Base-by-base conservation (phyloP, 2,797 vertebrate genomes). In the Propithecus deckenii region DNA sequence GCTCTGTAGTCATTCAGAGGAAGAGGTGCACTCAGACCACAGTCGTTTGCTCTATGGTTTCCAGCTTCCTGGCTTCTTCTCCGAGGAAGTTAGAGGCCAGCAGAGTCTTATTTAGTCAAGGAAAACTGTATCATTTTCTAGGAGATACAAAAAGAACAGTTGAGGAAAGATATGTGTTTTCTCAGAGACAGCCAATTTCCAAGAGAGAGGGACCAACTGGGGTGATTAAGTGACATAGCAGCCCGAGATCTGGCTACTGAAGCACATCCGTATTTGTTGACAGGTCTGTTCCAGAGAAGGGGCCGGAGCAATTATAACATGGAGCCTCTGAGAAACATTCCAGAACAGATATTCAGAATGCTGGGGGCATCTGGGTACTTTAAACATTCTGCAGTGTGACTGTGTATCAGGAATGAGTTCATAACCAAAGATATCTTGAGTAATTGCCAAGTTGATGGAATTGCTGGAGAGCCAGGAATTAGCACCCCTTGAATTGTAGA, bases 381-480 rank as follows among this genome's bases (percentile, higher is more conserved):
- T 95, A 96, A 95, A 97, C 94, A 90, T 92, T 97, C 94, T 96
- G 84, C 46, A 74, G 90, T 75, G 61, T 95, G 89, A 65, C 71
- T 95, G 84, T 95, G 90, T 97, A 98, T 98, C 97, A 97, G 95
- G 95, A 98, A 98, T 98, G 98, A 98, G 96, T 97, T 98, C 93
- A 98, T 98, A 92, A 98, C 97, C 98, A 97, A 98, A 98, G 96
- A 95, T 25, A 2, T 97, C 97, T 91, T 97, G 98, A 96, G 59
- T 90, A 95, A 98, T 97, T 96, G 97, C 97, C 98, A 98, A 95
- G 80, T 96, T 95, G 84, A 97, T 97, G 93, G 92, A 96, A 88
- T 98, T 98, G 91, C 97, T 96, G 97, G 98, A 98, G 86, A 90
- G 94, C n/a, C 72, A 96, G 75, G 91, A 97, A 95, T 97, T 48